Evolutionary conservation across 2,888 invertebrate genomes (phyloP).

Genomic region (Tineola bisselliella): DNA sequence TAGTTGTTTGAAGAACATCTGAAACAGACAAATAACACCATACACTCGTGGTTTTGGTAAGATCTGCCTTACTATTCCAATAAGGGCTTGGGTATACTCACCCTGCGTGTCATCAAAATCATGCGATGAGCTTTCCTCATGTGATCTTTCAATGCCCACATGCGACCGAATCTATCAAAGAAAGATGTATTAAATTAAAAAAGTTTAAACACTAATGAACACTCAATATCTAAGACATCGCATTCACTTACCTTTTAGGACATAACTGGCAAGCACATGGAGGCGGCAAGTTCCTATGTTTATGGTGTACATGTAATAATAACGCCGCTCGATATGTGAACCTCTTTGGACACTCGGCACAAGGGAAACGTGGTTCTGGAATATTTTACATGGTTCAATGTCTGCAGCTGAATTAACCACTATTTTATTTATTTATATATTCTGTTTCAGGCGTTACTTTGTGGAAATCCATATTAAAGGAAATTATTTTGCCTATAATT

Average conservation of each 20-base stretch:
- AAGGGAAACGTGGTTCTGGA: conserved; percentile 22
- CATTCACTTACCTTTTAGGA: conserved; percentile 43
- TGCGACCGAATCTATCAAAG: conserved; percentile 35
- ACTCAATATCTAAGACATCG: too few relatives aligned
- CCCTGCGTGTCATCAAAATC: conserved; percentile 36
- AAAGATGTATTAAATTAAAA: too few relatives aligned
- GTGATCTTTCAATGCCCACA: conserved; percentile 43
- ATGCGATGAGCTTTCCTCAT: conserved; percentile 45
- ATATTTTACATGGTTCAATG: neutral
- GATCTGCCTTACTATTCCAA: neutral
- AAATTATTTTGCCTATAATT: too few relatives aligned
- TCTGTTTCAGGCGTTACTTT: too few relatives aligned
- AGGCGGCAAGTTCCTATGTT: conserved; percentile 40
- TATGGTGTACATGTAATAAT: conserved; percentile 32
- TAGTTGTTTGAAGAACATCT: conserved; percentile 51
- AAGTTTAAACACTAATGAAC: neutral
- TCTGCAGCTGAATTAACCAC: too few relatives aligned
- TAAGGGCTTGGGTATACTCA: neutral
- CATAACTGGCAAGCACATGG: conserved; percentile 46
- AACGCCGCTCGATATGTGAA: conserved; percentile 41
- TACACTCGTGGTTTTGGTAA: too few relatives aligned
- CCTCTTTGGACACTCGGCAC: conserved; percentile 34
- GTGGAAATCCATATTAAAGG: too few relatives aligned
- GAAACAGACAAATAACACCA: too few relatives aligned
- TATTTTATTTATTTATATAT: too few relatives aligned